Evolutionary conservation across 1,140 invertebrate species (phyloP).

Genomic region (Ganaspis sp.): DNA sequence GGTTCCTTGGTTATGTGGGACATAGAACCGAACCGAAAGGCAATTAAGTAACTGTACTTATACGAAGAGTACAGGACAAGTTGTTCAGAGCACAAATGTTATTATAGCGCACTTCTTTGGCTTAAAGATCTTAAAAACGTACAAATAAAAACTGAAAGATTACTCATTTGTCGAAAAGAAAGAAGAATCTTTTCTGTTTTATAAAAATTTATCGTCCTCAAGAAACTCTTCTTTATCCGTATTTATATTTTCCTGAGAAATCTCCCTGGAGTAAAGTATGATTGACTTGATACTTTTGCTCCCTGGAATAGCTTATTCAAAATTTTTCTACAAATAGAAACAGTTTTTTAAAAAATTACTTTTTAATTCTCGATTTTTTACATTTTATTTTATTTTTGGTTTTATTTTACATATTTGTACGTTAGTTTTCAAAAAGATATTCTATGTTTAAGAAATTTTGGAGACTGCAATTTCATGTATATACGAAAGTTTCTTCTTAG

Average conservation of each 20-base stretch:
- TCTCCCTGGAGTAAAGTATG: not conserved
- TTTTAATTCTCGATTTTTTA: no score
- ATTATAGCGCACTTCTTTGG: conserved; percentile 26
- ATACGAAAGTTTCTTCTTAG: no score
- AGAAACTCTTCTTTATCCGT: not conserved
- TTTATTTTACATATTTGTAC: no score
- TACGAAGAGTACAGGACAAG: not conserved
- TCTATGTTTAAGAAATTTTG: no score
- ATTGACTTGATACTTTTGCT: conserved; percentile 24
- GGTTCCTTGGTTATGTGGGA: conserved; percentile 56
- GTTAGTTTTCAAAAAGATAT: no score
- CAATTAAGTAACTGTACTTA: conserved; percentile 72
- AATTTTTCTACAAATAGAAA: no score
- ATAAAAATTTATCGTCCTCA: not conserved
- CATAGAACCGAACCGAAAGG: conserved; percentile 56
- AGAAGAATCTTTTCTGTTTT: not conserved
- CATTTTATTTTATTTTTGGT: no score
- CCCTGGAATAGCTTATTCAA: no score
- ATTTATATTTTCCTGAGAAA: not conserved
- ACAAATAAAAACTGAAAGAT: not conserved
- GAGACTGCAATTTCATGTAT: no score
- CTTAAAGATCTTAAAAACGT: not conserved
- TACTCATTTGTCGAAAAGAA: not conserved
- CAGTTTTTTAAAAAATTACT: no score
- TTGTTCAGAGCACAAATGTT: conserved; percentile 17